Conservation (phyloP, 1,140 invertebrate genomes). For the Penaeus vannamei region DNA sequence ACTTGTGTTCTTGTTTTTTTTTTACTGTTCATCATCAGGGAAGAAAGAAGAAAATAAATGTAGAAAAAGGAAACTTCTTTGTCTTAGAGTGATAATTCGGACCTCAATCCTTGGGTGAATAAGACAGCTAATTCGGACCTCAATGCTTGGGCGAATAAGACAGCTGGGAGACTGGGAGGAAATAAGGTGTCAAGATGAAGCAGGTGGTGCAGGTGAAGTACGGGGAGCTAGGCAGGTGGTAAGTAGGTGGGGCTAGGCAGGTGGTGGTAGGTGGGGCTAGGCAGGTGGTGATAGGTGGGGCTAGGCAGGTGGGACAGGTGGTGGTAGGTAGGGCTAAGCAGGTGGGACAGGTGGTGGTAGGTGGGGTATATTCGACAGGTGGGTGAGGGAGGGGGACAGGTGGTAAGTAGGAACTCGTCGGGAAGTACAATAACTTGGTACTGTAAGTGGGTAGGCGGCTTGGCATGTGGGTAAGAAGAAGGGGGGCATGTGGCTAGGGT, state of each 20-base stretch:
- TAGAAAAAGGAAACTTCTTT: not conserved
- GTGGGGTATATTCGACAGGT: not conserved
- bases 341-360: not conserved
- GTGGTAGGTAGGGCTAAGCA: not conserved
- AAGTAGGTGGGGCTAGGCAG: no score
- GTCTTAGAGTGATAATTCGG: no score
- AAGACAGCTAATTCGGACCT: no score
- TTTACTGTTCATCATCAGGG: not conserved
- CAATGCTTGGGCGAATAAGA: no score
- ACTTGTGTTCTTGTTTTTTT: not conserved
- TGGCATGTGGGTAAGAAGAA: not conserved
- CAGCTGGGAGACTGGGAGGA: no score
- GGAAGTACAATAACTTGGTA: not conserved
- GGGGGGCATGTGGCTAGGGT: no score
- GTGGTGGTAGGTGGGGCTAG: not conserved
- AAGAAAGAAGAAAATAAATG: not conserved
- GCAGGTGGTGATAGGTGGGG: not conserved
- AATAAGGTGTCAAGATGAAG: not conserved
- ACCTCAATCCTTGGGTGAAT: no score
- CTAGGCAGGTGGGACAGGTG: not conserved
- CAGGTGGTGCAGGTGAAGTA: not conserved
- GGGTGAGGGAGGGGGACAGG: not conserved
- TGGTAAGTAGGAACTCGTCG: not conserved
- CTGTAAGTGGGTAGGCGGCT: no score
- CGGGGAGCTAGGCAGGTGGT: no score